A percentile compares a stretch with the other conserved stretches of the same genome.
These are phyloP conservation scores for Xanthorhoe spadicearia DNA, from an alignment of 2,888 invertebrate genomes.

Conservation along the genomic window DNA sequence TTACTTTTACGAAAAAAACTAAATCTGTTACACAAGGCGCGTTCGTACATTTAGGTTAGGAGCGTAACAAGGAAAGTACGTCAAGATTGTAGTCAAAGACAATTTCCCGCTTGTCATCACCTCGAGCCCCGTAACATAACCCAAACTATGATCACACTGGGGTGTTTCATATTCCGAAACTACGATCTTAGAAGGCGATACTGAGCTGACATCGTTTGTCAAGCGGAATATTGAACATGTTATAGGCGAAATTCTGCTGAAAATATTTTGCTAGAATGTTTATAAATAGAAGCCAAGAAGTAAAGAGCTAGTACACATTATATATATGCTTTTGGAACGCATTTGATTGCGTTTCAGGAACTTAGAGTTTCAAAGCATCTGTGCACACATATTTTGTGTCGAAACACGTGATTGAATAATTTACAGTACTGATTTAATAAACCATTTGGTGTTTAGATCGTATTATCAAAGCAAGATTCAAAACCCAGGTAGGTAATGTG, in stretches of 20 bases:
- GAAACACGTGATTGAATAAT: too few species aligned
- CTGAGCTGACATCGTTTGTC: constrained; percentile 41
- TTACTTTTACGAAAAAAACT: too few species aligned
- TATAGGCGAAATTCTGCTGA: constrained; percentile 16
- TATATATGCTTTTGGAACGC: too few species aligned
- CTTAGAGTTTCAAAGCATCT: too few species aligned
- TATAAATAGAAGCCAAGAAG: constrained; percentile 11
- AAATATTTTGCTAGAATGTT: constrained; percentile 31
- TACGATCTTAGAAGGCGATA: constrained; percentile 18
- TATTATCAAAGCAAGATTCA: too few species aligned
- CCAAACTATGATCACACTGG: constrained; percentile 14
- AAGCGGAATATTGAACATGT: constrained; percentile 36
- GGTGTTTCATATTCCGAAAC: constrained; percentile 20
- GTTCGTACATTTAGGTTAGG: not conserved
- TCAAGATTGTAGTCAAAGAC: constrained; percentile 20
- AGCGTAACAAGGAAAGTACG: constrained; percentile 4
- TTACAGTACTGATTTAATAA: too few species aligned
- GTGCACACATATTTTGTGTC: too few species aligned
- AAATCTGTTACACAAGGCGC: not conserved
- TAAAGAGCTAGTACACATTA: too few species aligned
- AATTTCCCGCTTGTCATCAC: constrained; percentile 41
- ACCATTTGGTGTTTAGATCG: too few species aligned
- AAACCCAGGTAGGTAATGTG: too few species aligned
- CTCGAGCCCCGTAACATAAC: constrained; percentile 19
- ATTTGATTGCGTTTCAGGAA: too few species aligned